phyloP scores from a whole-genome alignment of 2,113 vertebrate genomes.

The Eupsittula cactorum region DNA sequence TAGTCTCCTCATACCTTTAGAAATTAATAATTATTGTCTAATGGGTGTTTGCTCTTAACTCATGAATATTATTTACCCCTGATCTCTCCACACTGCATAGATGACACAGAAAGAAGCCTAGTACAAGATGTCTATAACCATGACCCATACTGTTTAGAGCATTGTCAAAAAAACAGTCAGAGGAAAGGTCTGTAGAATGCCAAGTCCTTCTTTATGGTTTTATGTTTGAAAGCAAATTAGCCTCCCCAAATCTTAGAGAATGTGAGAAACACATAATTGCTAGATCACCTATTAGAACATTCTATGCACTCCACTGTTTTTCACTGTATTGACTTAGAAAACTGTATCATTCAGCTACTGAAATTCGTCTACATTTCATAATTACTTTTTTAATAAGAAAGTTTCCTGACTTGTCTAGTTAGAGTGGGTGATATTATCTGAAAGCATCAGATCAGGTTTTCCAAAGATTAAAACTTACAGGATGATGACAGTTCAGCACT shows the following conservation, averaged over 20 bases:
- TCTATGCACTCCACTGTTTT: background rate
- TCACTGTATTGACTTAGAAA: background rate
- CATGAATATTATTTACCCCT: background rate
- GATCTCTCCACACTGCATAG: background rate
- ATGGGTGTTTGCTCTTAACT: background rate
- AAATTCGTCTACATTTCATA: background rate
- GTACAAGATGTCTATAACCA: background rate
- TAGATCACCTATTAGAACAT: background rate
- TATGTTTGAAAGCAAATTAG: background rate
- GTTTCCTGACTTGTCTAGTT: background rate
- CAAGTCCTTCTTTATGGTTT: background rate
- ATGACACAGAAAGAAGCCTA: accelerated
- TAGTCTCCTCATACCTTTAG: background rate
- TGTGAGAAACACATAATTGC: background rate
- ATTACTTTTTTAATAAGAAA: background rate
- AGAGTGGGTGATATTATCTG: background rate
- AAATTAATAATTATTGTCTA: background rate
- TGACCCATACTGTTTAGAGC: background rate
- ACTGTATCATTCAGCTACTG: background rate
- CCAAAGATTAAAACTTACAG: background rate
- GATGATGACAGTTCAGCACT: background rate
- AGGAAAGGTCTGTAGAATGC: background rate
- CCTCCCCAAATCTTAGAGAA: background rate
- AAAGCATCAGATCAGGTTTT: background rate
- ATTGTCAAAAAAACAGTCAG: background rate